A percentile compares a stretch with the other conserved stretches of the same genome.
phyloP scores from a whole-genome alignment of 92 coral and sea anemone species.

The Phenganax stokvisi region DNA sequence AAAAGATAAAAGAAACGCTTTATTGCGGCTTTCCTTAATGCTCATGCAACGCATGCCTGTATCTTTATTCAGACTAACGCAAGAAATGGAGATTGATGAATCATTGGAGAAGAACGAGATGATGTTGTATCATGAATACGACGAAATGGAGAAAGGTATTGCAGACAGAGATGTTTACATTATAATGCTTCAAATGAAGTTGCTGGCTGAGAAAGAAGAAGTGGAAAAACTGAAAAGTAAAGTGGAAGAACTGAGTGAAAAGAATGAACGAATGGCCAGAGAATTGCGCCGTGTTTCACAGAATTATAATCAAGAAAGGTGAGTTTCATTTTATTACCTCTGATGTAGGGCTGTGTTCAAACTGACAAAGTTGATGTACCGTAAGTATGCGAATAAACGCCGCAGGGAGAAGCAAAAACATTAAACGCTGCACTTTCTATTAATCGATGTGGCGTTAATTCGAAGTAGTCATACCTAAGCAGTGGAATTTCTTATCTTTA shows the following conservation, averaged over 20 bases:
- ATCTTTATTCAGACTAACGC: conserved; percentile 47
- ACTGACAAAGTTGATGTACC: too few species aligned
- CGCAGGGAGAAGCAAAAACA: too few species aligned
- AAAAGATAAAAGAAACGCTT: too few species aligned
- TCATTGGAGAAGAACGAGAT: conserved; percentile 61
- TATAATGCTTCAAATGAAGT: conserved; percentile 88
- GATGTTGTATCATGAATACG: conserved; percentile 53
- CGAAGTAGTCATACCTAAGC: too few species aligned
- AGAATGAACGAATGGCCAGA: conserved; percentile 18
- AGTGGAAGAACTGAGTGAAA: conserved; percentile 42
- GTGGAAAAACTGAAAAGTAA: conserved; percentile 59
- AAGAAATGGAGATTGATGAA: conserved; percentile 56
- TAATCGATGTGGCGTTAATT: too few species aligned
- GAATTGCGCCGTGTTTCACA: conserved; percentile 18
- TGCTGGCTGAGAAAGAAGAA: conserved; percentile 75
- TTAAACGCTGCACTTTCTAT: too few species aligned
- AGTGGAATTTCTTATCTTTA: too few species aligned
- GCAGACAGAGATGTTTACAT: conserved; percentile 82
- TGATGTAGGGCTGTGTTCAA: too few species aligned
- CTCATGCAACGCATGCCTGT: neutral
- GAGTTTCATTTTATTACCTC: neutral
- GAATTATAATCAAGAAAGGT: conserved; percentile 34
- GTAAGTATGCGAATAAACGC: too few species aligned
- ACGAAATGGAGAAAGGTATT: conserved; percentile 58
- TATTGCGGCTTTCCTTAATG: too few species aligned